These are phyloP conservation scores for Phylloscopus trochilus DNA, from an alignment of 2,113 vertebrate genomes.

Conservation along the genomic window DNA sequence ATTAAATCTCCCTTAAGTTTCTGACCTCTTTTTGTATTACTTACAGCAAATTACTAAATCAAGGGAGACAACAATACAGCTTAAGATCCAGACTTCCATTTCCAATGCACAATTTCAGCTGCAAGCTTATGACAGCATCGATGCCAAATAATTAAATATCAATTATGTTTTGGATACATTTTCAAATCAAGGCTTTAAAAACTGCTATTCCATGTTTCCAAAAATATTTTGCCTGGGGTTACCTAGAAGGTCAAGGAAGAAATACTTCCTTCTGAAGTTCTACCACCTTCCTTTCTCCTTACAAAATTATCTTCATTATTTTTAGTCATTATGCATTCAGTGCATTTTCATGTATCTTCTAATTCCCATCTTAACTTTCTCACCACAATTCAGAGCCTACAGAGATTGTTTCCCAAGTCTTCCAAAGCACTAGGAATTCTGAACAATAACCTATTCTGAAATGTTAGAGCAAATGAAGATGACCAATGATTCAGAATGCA, in stretches of 20 bases:
- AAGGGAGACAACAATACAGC: not conserved
- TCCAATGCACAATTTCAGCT: not conserved
- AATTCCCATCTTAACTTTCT: not conserved
- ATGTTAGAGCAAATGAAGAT: not conserved
- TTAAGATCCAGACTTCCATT: not conserved
- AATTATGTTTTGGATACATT: not conserved
- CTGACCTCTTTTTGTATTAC: not conserved
- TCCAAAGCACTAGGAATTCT: not conserved
- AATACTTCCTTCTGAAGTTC: fast-evolving
- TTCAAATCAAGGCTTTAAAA: not conserved
- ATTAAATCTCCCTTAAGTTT: not conserved
- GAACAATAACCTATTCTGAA: not conserved
- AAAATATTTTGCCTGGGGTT: not conserved
- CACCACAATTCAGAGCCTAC: not conserved
- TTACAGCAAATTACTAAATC: not conserved
- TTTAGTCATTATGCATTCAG: not conserved
- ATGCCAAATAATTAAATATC: not conserved
- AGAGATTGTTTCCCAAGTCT: not conserved
- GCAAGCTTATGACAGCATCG: not conserved
- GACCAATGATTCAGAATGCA: not conserved
- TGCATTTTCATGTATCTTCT: not conserved
- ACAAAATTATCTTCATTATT: fast-evolving
- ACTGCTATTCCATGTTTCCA: not conserved
- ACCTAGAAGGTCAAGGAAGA: not conserved
- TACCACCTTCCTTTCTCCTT: not conserved